These are phyloP conservation scores for Melanchra persicariae DNA, from an alignment of 2,888 invertebrate genomes.

Conservation along the genomic window DNA sequence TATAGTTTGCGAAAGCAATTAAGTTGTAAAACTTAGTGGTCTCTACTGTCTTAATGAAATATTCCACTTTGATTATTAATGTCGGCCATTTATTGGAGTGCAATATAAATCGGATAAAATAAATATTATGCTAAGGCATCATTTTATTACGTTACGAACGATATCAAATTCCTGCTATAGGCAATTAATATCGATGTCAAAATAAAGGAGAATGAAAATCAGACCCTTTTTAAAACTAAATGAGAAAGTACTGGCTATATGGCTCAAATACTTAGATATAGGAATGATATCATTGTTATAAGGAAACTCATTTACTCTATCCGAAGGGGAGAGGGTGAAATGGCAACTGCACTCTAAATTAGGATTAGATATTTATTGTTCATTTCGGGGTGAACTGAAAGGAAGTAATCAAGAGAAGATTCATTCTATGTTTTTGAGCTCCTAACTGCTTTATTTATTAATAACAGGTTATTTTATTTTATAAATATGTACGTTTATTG, in stretches of 20 bases:
- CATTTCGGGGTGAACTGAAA: slow-evolving; percentile 48
- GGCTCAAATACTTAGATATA: slow-evolving; percentile 40
- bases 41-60: slow-evolving; percentile 87
- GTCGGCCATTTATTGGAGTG: slow-evolving; percentile 80
- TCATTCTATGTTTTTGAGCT: slow-evolving; percentile 26
- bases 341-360: slow-evolving; percentile 61
- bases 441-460: slow-evolving; percentile 10
- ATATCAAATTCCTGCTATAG: slow-evolving; percentile 41
- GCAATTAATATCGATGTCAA: slow-evolving; percentile 29
- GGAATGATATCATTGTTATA: slow-evolving; percentile 59
- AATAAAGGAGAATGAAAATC: slow-evolving; percentile 19
- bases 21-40: slow-evolving; percentile 88
- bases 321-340: slow-evolving; percentile 56
- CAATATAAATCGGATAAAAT: slow-evolving; percentile 79
- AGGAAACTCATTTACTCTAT: slow-evolving; percentile 55
- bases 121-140: slow-evolving; percentile 74
- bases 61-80: slow-evolving; percentile 86
- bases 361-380: slow-evolving; percentile 58
- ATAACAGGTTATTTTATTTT: slow-evolving; percentile 41
- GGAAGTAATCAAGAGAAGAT: slow-evolving; percentile 53
- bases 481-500: slow-evolving; percentile 36
- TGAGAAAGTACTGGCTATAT: slow-evolving; percentile 33
- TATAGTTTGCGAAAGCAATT: slow-evolving; percentile 89
- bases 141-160: slow-evolving; percentile 51
- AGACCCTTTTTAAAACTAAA: slow-evolving; percentile 47